These are phyloP conservation scores for Catalaphyllia jardinei DNA, from an alignment of 64 coral and sea anemone genomes.

Conservation along the genomic window DNA sequence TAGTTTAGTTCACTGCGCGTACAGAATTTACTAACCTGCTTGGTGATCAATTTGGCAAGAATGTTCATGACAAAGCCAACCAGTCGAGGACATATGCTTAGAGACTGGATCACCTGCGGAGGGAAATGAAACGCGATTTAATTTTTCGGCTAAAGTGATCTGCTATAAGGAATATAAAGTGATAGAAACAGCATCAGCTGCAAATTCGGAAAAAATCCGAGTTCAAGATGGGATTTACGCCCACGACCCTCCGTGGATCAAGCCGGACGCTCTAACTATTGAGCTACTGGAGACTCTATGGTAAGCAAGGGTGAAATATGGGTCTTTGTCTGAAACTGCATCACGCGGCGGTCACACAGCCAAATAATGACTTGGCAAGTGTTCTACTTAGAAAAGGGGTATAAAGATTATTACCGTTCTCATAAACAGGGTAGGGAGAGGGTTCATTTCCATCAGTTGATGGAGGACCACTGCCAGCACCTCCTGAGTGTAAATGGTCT, in stretches of 20 bases:
- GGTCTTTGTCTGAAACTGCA: too few relatives aligned
- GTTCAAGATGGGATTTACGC: too few relatives aligned
- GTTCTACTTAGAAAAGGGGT: not conserved
- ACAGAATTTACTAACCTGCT: constrained; percentile 66
- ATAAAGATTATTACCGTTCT: constrained; percentile 68
- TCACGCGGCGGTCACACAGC: too few relatives aligned
- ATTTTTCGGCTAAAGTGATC: too few relatives aligned
- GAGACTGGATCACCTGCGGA: constrained; percentile 93
- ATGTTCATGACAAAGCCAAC: constrained; percentile 98
- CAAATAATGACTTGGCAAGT: not conserved
- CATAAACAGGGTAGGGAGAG: constrained; percentile 96
- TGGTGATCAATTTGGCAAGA: constrained; percentile 96
- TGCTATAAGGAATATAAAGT: too few relatives aligned
- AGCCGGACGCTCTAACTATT: too few relatives aligned
- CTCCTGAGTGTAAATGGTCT: constrained; percentile 99
- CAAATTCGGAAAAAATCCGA: too few relatives aligned
- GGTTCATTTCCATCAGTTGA: constrained; percentile 95
- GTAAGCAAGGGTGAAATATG: too few relatives aligned
- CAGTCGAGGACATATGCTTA: constrained; percentile 95
- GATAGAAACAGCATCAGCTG: too few relatives aligned
- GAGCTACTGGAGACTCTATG: too few relatives aligned
- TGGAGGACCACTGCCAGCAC: constrained; percentile 94
- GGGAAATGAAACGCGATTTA: not conserved
- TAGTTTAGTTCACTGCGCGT: not conserved
- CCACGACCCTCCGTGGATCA: too few relatives aligned